Conservation (phyloP, 2,888 invertebrate species). For the Clepsis dumicolana region DNA sequence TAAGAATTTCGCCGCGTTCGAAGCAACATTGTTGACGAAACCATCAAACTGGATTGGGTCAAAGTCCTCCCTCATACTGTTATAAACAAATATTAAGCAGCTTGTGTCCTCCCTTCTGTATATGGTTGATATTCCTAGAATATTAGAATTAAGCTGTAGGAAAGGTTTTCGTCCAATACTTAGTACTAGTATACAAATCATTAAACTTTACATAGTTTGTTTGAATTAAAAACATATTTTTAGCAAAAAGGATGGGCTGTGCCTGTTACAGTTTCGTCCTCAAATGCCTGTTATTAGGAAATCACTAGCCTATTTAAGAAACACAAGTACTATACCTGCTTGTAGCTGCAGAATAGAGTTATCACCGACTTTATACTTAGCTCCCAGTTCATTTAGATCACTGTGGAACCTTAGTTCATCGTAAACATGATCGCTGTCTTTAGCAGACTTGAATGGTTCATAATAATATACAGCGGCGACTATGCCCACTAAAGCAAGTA, state of each 20-base stretch:
- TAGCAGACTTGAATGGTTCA: conserved; percentile 21
- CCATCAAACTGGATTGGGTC: conserved; percentile 60
- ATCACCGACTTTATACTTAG: conserved; percentile 67
- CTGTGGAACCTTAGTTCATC: conserved; percentile 64
- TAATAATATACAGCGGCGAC: conserved; percentile 35
- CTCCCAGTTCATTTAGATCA: conserved; percentile 64
- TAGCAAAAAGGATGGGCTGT: too few species aligned
- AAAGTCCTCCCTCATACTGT: conserved; percentile 61
- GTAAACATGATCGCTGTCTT: conserved; percentile 49
- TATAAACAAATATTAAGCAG: conserved; percentile 76
- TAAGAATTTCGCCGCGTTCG: conserved; percentile 69
- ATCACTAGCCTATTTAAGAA: neutral
- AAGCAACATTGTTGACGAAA: conserved; percentile 69
- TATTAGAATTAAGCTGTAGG: neutral
- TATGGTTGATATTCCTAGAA: conserved; percentile 74
- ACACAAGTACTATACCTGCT: conserved; percentile 61
- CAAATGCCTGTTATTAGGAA: neutral
- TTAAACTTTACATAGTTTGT: neutral
- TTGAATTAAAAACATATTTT: neutral
- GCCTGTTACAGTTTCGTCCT: neutral
- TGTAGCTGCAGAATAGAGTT: conserved; percentile 69
- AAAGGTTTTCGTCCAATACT: neutral
- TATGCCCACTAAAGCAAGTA: conserved; percentile 37
- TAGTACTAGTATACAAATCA: neutral
- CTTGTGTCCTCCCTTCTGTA: conserved; percentile 70